These are phyloP conservation scores for Boloria selene DNA, from an alignment of 2,888 invertebrate genomes.

Conservation along the genomic window DNA sequence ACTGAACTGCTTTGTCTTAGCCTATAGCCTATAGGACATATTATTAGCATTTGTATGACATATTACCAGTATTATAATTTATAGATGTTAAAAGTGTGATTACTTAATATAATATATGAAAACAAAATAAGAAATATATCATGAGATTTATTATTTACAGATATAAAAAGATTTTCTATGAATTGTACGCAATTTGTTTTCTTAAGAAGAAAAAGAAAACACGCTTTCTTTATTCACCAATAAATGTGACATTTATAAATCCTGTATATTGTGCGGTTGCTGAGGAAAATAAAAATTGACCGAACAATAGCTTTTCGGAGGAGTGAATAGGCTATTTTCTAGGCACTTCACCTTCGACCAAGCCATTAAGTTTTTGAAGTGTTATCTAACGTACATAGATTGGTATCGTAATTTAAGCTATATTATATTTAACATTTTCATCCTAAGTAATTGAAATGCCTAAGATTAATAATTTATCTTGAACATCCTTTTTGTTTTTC, in stretches of 20 bases:
- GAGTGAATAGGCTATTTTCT: constrained; percentile 36
- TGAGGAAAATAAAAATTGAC: constrained; percentile 28
- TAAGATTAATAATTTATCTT: no score
- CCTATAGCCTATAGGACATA: no score
- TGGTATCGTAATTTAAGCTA: no score
- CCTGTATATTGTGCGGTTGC: constrained; percentile 22
- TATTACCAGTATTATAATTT: no score
- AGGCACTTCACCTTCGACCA: constrained; percentile 32
- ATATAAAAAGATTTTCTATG: not conserved
- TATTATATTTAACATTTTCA: no score
- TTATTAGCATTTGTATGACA: no score
- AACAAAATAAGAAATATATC: not conserved
- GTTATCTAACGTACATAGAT: not conserved
- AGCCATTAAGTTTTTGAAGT: constrained; percentile 16
- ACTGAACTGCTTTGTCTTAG: no score
- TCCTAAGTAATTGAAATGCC: no score
- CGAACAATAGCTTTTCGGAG: constrained; percentile 33
- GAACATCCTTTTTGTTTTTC: no score
- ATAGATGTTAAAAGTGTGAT: no score
- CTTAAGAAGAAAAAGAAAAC: constrained; percentile 2
- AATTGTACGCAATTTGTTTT: constrained; percentile 8
- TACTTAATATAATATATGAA: no score
- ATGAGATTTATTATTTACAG: not conserved
- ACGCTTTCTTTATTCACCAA: not conserved
- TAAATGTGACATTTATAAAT: constrained; percentile 18